Percentiles rank a stretch among this genome's conserved stretches.
These are phyloP conservation scores for Glossophaga mutica DNA, from an alignment of 2,797 vertebrate genomes.

Conservation along the genomic window DNA sequence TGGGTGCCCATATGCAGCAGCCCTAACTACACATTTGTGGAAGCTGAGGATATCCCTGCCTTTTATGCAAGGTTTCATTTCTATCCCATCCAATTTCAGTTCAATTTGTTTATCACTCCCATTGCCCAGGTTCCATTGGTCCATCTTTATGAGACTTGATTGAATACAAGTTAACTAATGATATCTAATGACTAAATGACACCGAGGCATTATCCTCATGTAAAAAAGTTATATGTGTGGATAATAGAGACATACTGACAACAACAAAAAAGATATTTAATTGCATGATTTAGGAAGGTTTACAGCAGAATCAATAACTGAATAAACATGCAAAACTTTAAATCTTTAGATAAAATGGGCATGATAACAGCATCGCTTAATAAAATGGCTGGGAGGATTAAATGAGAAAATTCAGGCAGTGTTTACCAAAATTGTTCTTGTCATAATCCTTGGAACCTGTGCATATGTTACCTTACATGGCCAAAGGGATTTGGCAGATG, in stretches of 20 bases:
- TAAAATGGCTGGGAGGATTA: background rate
- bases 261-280: background rate
- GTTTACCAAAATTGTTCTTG: background rate
- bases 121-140: background rate
- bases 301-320: background rate
- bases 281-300: background rate
- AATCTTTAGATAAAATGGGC: background rate
- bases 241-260: background rate
- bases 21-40: background rate
- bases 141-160: background rate
- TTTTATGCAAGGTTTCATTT: background rate
- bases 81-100: background rate
- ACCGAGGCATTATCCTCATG: background rate
- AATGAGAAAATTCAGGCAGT: background rate
- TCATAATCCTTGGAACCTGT: background rate
- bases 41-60: background rate
- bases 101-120: background rate
- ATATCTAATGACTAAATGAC: background rate
- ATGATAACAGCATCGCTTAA: background rate
- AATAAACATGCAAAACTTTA: background rate
- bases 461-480: background rate
- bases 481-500: background rate
- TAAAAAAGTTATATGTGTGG: background rate
- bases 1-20: accelerated
- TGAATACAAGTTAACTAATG: background rate